These are phyloP conservation scores for Spicauda simplicius DNA, from an alignment of 2,888 invertebrate genomes.

Conservation along the genomic window DNA sequence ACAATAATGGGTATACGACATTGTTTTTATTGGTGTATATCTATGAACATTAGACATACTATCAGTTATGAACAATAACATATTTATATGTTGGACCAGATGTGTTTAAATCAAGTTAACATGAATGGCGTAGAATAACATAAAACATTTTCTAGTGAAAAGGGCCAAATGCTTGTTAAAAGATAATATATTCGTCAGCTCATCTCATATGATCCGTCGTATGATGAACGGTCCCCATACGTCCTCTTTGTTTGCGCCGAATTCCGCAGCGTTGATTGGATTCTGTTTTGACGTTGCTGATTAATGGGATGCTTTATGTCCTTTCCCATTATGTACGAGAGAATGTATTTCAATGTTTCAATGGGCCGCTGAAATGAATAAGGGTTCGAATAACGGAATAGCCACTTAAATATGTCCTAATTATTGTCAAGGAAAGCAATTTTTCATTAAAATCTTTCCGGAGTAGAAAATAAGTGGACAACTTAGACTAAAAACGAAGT, in stretches of 20 bases:
- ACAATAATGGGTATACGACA: no score
- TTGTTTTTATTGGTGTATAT: no score
- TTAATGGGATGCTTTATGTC: conserved; percentile 47
- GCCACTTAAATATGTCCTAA: neutral
- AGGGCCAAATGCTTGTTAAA: neutral
- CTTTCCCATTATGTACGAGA: conserved; percentile 13
- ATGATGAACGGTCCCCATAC: conserved; percentile 58
- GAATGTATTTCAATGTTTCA: conserved; percentile 21
- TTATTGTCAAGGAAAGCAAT: neutral
- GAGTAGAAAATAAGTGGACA: no score
- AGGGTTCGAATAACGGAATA: neutral
- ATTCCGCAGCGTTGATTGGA: conserved; percentile 62
- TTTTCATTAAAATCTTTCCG: no score
- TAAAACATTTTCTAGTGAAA: neutral
- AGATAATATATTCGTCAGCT: conserved; percentile 38
- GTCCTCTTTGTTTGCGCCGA: conserved; percentile 49
- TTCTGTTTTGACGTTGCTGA: conserved; percentile 63
- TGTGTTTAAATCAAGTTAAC: no score
- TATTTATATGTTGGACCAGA: no score
- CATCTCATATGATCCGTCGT: conserved; percentile 15
- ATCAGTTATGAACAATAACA: no score
- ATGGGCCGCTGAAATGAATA: conserved; percentile 2
- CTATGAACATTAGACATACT: no score
- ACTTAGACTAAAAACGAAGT: no score
- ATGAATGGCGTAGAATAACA: no score